These are phyloP conservation scores for Caenorhabditis sulstoni DNA, from an alignment of 2,888 invertebrate species.

Conservation along the genomic window DNA sequence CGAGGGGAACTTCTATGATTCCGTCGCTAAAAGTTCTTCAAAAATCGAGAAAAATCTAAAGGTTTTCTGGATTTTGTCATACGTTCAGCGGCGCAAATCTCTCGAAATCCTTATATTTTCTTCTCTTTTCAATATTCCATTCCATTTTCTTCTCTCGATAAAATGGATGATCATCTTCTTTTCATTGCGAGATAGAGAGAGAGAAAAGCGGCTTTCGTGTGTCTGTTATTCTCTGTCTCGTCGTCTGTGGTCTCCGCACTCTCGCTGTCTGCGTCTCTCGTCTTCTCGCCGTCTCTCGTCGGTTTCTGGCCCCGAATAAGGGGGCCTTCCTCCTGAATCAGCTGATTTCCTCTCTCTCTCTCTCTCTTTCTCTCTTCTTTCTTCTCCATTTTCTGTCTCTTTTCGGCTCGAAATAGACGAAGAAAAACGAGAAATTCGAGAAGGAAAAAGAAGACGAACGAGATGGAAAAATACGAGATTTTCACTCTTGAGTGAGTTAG, in stretches of 20 bases:
- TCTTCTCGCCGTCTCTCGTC: neutral
- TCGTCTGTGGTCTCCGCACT: neutral
- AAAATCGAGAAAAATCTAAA: no score
- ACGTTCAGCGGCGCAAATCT: no score
- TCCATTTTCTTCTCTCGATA: no score
- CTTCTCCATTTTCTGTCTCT: neutral
- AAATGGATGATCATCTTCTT: neutral
- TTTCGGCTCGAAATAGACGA: neutral
- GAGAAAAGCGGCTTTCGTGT: no score
- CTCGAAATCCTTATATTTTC: no score
- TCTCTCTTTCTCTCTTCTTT: conserved; percentile 5
- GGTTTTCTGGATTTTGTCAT: no score
- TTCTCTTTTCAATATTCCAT: no score
- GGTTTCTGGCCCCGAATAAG: no score
- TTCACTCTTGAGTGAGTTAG: no score
- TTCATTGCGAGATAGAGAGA: no score
- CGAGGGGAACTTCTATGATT: no score
- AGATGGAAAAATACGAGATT: conserved; percentile 6
- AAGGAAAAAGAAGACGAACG: conserved; percentile 1
- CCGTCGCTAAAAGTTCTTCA: no score
- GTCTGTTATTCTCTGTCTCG: neutral
- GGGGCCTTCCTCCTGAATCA: conserved; percentile 18
- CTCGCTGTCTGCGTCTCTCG: neutral
- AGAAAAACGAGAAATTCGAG: conserved; percentile 1
- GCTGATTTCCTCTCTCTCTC: conserved; percentile 31